Conservation (phyloP, 2,113 vertebrate species). For the Megalops atlanticus region DNA sequence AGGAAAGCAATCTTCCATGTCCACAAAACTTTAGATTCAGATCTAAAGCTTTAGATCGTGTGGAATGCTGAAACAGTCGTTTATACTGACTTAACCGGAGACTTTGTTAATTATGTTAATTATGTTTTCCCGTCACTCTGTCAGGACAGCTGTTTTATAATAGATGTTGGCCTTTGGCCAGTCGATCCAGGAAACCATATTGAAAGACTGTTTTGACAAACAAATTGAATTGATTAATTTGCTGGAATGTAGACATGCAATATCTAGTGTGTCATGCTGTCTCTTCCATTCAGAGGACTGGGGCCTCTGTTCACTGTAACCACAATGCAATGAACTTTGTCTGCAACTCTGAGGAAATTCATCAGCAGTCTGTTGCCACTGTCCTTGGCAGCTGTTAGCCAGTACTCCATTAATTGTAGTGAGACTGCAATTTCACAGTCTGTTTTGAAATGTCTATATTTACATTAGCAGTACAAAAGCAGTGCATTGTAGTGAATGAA, state of each 20-base stretch:
- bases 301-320: not conserved
- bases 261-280: not conserved
- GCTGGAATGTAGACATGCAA: not conserved
- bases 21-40: not conserved
- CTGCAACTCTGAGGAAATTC: not conserved
- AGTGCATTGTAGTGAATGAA: too few relatives aligned
- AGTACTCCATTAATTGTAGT: not conserved
- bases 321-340: not conserved
- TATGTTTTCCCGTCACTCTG: not conserved
- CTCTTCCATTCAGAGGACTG: not conserved
- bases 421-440: too few relatives aligned
- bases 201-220: too few relatives aligned
- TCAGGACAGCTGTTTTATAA: slow-evolving; percentile 5
- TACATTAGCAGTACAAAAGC: too few relatives aligned
- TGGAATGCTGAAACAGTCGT: not conserved
- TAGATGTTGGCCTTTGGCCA: not conserved
- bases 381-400: not conserved
- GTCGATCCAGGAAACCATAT: not conserved
- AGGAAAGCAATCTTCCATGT: not conserved
- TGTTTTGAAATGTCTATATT: too few relatives aligned
- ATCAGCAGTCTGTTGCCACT: not conserved
- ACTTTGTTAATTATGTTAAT: not conserved
- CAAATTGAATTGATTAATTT: not conserved
- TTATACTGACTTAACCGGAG: too few relatives aligned
- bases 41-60: not conserved